Conservation (phyloP, 1,140 invertebrate species). For the Hirudo medicinalis region DNA sequence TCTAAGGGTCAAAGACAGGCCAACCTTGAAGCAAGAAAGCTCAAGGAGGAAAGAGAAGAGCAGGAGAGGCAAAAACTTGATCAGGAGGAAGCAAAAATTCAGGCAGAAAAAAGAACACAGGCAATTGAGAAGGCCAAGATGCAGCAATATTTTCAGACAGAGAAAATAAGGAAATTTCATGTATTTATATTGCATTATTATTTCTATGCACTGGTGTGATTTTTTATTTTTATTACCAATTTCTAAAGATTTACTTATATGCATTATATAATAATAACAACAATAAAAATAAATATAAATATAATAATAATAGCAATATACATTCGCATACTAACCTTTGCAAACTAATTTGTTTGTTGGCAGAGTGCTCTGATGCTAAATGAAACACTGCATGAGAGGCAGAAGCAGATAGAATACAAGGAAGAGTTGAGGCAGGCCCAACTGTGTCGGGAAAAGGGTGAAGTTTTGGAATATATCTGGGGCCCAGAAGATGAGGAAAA, state of each 20-base stretch:
- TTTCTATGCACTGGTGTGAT: neutral
- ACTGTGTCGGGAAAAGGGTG: conserved; percentile 30
- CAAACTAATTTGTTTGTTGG: conserved; percentile 10
- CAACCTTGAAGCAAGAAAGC: conserved; percentile 37
- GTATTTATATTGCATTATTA: conserved; percentile 28
- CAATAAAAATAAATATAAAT: neutral
- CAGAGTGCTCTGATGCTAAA: conserved; percentile 39
- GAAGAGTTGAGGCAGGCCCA: conserved; percentile 30
- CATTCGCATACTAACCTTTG: too few relatives aligned
- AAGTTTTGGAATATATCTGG: conserved; percentile 26
- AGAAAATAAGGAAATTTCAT: conserved; percentile 41
- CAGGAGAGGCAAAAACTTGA: conserved; percentile 35
- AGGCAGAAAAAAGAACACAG: conserved; percentile 37
- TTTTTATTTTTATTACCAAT: conserved; percentile 3
- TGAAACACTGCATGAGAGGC: conserved; percentile 41
- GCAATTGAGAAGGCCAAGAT: conserved; percentile 42
- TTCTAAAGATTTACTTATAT: neutral
- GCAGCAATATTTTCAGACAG: conserved; percentile 41
- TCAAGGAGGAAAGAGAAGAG: conserved; percentile 37
- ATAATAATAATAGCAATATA: neutral
- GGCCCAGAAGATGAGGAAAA: conserved; percentile 29
- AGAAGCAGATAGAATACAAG: conserved; percentile 38
- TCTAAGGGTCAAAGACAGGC: conserved; percentile 35
- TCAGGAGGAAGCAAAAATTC: conserved; percentile 39
- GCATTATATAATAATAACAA: neutral